These are phyloP conservation scores for Taurulus bubalis DNA, from an alignment of 2,113 vertebrate genomes.

Conservation along the genomic window DNA sequence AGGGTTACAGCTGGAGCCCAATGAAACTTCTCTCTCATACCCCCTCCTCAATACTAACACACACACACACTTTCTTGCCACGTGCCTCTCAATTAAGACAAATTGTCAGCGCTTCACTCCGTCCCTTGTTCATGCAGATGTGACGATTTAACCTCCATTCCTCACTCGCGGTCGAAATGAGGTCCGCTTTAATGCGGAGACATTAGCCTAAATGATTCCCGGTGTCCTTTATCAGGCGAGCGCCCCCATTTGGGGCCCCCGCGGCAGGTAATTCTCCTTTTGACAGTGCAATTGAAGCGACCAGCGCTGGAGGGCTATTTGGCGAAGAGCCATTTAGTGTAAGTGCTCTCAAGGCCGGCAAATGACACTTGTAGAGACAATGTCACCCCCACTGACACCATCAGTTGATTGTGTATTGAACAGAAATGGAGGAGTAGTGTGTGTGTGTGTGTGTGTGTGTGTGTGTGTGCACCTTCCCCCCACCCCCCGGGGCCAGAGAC, in stretches of 20 bases:
- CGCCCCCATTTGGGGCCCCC: constrained; percentile 51
- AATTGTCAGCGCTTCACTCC: background rate
- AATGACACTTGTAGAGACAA: constrained; percentile 78
- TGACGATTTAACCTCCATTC: constrained; percentile 37
- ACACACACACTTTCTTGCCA: constrained; percentile 12
- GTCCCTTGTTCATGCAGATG: constrained; percentile 46
- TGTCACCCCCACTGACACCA: constrained; percentile 72
- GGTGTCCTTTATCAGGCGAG: constrained; percentile 50
- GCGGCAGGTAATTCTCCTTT: constrained; percentile 68
- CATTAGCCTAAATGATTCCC: constrained; percentile 64
- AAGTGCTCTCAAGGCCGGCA: constrained; percentile 73
- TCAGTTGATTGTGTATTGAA: constrained; percentile 75
- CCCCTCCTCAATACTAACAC: background rate
- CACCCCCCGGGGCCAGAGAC: constrained; percentile 29
- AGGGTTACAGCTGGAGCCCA: constrained; percentile 39
- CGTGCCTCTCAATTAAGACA: constrained; percentile 54
- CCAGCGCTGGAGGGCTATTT: constrained; percentile 71
- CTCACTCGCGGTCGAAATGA: constrained; percentile 19
- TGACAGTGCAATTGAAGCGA: constrained; percentile 68
- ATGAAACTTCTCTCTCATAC: background rate
- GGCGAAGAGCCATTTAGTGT: constrained; percentile 75
- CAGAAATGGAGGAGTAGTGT: constrained; percentile 47
- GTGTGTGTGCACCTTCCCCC: background rate
- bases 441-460: constrained; percentile 27
- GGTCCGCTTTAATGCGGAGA: constrained; percentile 45